These are phyloP conservation scores for Hypolimnas misippus DNA, from an alignment of 2,888 invertebrate species.

Conservation along the genomic window DNA sequence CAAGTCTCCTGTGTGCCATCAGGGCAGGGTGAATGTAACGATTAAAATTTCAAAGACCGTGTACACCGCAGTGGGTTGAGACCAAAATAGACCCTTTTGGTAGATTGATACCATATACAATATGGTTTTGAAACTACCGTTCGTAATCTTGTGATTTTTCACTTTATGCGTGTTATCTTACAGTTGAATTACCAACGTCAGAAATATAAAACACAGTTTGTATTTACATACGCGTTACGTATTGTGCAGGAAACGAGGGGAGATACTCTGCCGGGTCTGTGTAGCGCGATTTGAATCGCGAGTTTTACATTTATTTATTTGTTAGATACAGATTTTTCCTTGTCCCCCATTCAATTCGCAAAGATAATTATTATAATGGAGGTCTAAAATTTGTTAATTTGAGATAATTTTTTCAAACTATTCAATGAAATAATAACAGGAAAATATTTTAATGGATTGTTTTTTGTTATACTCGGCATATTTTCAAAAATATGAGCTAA, in stretches of 20 bases:
- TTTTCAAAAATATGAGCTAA: conserved; percentile 7
- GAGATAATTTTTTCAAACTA: neutral
- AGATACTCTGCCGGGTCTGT: conserved; percentile 62
- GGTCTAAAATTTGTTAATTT: conserved; percentile 2
- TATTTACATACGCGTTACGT: conserved; percentile 66
- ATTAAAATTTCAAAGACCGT: conserved; percentile 82
- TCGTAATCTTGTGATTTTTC: conserved; percentile 53
- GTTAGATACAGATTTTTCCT: conserved; percentile 47
- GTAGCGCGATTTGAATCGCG: conserved; percentile 70
- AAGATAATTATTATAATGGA: neutral
- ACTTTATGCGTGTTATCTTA: conserved; percentile 55
- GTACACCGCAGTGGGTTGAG: conserved; percentile 54
- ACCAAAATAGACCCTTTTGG: conserved; percentile 76
- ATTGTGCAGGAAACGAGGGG: conserved; percentile 77
- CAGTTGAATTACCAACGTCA: conserved; percentile 44
- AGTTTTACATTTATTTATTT: conserved; percentile 59
- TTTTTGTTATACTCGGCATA: too few relatives aligned
- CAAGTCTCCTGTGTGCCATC: conserved; percentile 70
- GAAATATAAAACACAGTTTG: conserved; percentile 50
- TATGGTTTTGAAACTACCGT: conserved; percentile 26
- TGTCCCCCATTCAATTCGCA: neutral
- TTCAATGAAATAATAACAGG: too few relatives aligned
- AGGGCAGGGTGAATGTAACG: conserved; percentile 79
- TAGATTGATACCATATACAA: conserved; percentile 62
- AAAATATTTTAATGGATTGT: too few relatives aligned